Conservation (phyloP, 2,888 invertebrate species). For the Luffia ferchaultella region DNA sequence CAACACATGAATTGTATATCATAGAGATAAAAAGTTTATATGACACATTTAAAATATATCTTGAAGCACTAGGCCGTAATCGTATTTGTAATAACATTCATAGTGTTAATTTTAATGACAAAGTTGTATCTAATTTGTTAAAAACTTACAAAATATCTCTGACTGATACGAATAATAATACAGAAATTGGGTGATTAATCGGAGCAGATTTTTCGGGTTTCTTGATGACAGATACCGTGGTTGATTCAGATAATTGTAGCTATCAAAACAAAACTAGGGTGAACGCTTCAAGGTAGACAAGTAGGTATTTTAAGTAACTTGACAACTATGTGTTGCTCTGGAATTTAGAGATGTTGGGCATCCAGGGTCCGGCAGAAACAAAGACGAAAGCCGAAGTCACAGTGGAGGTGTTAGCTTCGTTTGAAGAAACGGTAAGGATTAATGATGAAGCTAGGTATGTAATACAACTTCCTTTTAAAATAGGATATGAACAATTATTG, state of each 20-base stretch:
- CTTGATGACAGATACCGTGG: background rate
- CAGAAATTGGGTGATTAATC: background rate
- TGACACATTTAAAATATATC: background rate
- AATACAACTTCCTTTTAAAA: background rate
- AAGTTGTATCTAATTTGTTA: too few species aligned
- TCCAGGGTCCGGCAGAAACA: background rate
- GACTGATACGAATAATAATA: too few species aligned
- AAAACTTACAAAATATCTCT: too few species aligned
- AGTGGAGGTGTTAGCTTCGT: background rate
- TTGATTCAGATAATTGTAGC: conserved; percentile 1
- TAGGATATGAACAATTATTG: background rate
- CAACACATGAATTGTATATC: background rate
- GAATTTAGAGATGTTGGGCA: background rate
- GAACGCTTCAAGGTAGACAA: background rate
- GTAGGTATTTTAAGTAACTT: background rate
- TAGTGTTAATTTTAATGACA: background rate
- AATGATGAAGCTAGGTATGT: conserved; percentile 1
- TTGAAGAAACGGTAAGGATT: background rate
- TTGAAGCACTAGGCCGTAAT: background rate
- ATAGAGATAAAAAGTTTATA: background rate
- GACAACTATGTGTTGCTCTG: background rate
- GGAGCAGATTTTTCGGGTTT: conserved; percentile 1
- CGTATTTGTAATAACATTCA: background rate
- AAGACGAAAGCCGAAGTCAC: background rate
- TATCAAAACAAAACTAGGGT: conserved; percentile 2